phyloP scores from a whole-genome alignment of 1,140 invertebrate species.

The Formica exsecta region DNA sequence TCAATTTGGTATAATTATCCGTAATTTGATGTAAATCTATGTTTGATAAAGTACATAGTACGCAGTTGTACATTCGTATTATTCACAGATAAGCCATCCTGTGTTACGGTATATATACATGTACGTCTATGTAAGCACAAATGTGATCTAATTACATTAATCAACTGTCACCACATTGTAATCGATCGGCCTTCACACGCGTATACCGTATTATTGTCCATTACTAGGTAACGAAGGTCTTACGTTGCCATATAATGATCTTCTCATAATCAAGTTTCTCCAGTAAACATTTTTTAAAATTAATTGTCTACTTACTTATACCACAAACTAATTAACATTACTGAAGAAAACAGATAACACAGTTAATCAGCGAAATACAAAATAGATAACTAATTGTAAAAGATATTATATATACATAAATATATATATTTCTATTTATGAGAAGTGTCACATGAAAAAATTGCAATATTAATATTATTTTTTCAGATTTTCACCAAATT shows the following conservation, averaged over 20 bases:
- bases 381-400: background rate
- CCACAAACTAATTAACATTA: conserved; percentile 21
- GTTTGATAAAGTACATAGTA: background rate
- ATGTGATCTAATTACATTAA: conserved; percentile 73
- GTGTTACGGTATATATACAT: conserved; percentile 45
- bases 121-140: conserved; percentile 49
- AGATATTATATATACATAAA: background rate
- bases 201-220: conserved; percentile 53
- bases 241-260: conserved; percentile 31
- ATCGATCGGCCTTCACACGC: conserved; percentile 60
- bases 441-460: no score
- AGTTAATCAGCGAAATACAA: background rate
- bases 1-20: background rate
- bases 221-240: conserved; percentile 62
- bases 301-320: conserved; percentile 57
- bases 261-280: background rate
- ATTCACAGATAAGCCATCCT: conserved; percentile 34
- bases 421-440: no score
- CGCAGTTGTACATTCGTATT: conserved; percentile 15
- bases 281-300: conserved; percentile 53
- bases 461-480: no score
- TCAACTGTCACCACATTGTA: conserved; percentile 73
- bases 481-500: no score
- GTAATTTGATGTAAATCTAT: conserved; percentile 13
- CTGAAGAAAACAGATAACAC: background rate